Evolutionary conservation across 2,113 vertebrate species (phyloP).

Genomic region (Epinephelus lanceolatus): DNA sequence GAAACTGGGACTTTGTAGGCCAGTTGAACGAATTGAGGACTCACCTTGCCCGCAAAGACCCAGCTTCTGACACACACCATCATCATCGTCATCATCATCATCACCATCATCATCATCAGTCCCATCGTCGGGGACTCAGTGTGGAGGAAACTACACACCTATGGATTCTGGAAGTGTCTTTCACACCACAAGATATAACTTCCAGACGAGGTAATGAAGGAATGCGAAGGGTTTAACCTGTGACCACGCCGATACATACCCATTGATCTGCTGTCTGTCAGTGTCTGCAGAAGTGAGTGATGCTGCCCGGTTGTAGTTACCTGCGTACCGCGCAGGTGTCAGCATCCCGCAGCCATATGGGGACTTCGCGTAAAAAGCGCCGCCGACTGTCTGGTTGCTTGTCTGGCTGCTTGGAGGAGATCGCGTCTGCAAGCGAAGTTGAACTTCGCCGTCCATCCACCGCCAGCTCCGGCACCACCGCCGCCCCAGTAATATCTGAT

Average conservation of each 20-base stretch:
- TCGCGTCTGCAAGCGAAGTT: conserved; percentile 75
- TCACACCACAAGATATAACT: not conserved
- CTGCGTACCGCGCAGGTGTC: conserved; percentile 69
- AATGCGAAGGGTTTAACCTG: not conserved
- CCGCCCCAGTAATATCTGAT: conserved; percentile 65
- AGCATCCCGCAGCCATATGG: conserved; percentile 66
- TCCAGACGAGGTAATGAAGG: not conserved
- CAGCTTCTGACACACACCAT: conserved; percentile 89
- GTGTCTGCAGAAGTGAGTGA: conserved; percentile 31
- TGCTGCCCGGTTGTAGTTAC: conserved; percentile 50
- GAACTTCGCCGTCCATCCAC: conserved; percentile 72
- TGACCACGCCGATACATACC: conserved; percentile 63
- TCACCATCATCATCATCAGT: conserved; percentile 14
- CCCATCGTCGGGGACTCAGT: conserved; percentile 10
- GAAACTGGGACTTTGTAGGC: conserved; percentile 99
- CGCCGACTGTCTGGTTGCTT: conserved; percentile 57
- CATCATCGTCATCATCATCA: conserved; percentile 61
- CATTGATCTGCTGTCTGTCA: conserved; percentile 13
- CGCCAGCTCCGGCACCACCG: conserved; percentile 55
- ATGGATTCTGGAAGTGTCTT: conserved; percentile 4
- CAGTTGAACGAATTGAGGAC: conserved; percentile 91
- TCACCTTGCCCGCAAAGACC: conserved; percentile 99
- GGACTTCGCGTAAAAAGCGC: conserved; percentile 37
- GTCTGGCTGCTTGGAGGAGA: conserved; percentile 60
- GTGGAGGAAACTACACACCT: conserved; percentile 21